Percentiles rank a stretch among this genome's conserved stretches.
Conservation (phyloP, 2,888 invertebrate genomes). For the Lithophane semibrunnea region DNA sequence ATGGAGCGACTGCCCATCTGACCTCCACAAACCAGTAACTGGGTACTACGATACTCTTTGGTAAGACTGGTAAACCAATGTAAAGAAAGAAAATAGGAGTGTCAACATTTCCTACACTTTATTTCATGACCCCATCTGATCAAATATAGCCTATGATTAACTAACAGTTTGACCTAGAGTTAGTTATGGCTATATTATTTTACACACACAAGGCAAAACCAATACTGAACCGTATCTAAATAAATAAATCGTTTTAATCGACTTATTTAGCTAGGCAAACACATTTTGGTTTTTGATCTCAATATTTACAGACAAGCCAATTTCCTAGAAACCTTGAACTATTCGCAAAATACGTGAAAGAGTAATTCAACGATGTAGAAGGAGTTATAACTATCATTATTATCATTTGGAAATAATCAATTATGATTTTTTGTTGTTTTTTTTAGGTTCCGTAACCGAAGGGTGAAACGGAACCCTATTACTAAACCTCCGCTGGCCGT, state of each 20-base stretch:
- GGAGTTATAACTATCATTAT: neutral
- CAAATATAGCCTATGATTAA: neutral
- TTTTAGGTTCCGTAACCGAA: no score
- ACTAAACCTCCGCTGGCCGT: no score
- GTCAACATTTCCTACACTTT: no score
- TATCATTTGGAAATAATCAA: constrained; percentile 1
- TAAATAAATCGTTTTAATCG: constrained; percentile 17
- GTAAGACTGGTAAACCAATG: neutral
- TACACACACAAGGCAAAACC: constrained; percentile 1
- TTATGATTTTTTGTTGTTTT: neutral
- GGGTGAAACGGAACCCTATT: no score
- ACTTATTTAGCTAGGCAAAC: constrained; percentile 1
- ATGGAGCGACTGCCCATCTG: no score
- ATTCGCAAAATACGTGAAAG: constrained; percentile 1
- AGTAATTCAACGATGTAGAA: neutral
- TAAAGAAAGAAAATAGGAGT: neutral
- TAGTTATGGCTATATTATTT: constrained; percentile 11
- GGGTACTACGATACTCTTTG: no score
- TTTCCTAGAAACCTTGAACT: constrained; percentile 24
- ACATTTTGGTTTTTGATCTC: constrained; percentile 5
- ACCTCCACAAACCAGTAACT: no score
- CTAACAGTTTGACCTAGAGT: constrained; percentile 22
- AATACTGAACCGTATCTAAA: constrained; percentile 9
- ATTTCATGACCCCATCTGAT: neutral
- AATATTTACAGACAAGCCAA: constrained; percentile 11